Conservation (phyloP, 2,888 invertebrate genomes). For the Ypsolopha sequella region DNA sequence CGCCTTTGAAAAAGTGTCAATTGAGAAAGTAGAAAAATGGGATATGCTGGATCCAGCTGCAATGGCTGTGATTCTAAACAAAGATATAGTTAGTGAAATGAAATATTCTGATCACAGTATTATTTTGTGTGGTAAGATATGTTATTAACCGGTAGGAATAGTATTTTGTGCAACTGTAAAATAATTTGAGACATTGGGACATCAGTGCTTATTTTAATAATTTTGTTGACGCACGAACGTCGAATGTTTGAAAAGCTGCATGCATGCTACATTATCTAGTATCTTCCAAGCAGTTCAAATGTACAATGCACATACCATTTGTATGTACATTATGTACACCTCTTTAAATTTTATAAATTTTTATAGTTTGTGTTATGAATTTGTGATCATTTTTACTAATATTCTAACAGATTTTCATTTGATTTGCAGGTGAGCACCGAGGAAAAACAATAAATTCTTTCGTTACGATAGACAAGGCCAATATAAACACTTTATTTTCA, state of each 20-base stretch:
- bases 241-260: too few species aligned
- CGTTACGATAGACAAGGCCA: conserved; percentile 17
- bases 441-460: conserved; percentile 28
- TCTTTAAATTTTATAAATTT: too few species aligned
- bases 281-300: too few species aligned
- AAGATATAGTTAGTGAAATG: conserved; percentile 16
- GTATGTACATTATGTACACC: too few species aligned
- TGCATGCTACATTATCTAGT: too few species aligned
- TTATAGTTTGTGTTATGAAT: neutral
- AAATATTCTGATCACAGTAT: conserved; percentile 23
- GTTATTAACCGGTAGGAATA: neutral
- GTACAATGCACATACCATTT: too few species aligned
- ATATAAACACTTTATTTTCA: conserved; percentile 21
- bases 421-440: conserved; percentile 24
- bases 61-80: conserved; percentile 20
- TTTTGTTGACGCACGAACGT: too few species aligned
- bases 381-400: neutral
- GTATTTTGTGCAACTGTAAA: too few species aligned
- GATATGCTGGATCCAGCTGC: conserved; percentile 25
- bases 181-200: too few species aligned
- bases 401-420: conserved; percentile 2
- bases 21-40: conserved; percentile 16
- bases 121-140: conserved; percentile 29
- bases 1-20: conserved; percentile 19
- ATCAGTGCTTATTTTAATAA: too few species aligned